These are phyloP conservation scores for Acropora yongei DNA, from an alignment of 64 coral and sea anemone genomes.

Conservation along the genomic window DNA sequence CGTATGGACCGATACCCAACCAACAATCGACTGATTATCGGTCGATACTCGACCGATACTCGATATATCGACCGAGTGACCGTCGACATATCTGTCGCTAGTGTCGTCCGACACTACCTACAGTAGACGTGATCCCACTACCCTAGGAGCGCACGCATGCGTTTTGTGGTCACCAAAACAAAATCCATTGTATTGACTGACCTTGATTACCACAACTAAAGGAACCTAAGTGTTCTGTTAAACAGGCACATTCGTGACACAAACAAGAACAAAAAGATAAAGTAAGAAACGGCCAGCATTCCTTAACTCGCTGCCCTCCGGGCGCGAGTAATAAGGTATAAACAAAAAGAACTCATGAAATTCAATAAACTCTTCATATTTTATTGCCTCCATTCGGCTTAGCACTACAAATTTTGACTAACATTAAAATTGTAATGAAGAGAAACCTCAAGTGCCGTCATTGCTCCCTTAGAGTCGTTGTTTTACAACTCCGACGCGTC, in stretches of 20 bases:
- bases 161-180: not conserved
- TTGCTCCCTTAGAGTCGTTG: not conserved
- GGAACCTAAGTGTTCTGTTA: not conserved
- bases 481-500: not conserved
- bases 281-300: constrained; percentile 10
- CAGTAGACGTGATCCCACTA: too few species aligned
- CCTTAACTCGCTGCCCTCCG: not conserved
- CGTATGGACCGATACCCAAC: too few species aligned
- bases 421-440: constrained; percentile 1
- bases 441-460: constrained; percentile 10
- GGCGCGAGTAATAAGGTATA: not conserved
- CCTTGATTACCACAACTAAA: constrained; percentile 2
- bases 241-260: not conserved
- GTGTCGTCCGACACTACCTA: too few species aligned
- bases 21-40: too few species aligned
- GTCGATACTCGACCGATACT: too few species aligned
- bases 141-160: not conserved
- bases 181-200: not conserved
- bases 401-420: constrained; percentile 9
- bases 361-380: not conserved
- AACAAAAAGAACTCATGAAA: constrained; percentile 3
- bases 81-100: too few species aligned
- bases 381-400: not conserved
- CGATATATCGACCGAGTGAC: too few species aligned
- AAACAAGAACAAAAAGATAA: not conserved